Evolutionary conservation across 2,797 vertebrate species (phyloP).

Genomic region (Enteromius radiatus): DNA sequence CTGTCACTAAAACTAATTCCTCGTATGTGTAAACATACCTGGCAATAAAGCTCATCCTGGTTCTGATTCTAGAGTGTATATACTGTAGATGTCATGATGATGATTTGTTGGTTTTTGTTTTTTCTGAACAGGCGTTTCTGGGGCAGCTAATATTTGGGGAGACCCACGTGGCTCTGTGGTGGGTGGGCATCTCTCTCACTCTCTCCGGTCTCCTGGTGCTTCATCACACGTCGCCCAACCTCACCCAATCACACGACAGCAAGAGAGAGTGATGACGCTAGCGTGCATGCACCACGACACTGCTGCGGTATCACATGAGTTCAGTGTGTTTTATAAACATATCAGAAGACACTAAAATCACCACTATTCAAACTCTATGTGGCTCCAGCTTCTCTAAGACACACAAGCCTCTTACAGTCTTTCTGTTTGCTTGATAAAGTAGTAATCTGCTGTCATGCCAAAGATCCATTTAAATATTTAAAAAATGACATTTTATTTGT

Average conservation of each 20-base stretch:
- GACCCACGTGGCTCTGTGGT: slow-evolving; percentile 86
- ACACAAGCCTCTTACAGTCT: neutral
- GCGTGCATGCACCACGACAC: neutral
- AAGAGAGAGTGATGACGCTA: slow-evolving; percentile 66
- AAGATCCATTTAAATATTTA: neutral
- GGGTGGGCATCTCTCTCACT: slow-evolving; percentile 88
- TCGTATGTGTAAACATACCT: too few species aligned
- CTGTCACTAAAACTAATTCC: too few species aligned
- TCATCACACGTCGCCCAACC: slow-evolving; percentile 79
- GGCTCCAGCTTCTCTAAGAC: neutral
- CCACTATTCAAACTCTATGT: neutral
- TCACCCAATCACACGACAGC: slow-evolving; percentile 55
- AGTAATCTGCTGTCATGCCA: slow-evolving; percentile 4
- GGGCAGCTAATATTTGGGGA: slow-evolving; percentile 83
- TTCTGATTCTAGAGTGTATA: too few species aligned
- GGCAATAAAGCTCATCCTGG: too few species aligned
- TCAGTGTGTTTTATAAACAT: neutral
- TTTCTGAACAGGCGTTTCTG: slow-evolving; percentile 74
- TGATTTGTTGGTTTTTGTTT: neutral
- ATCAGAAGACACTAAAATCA: neutral
- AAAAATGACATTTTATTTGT: neutral
- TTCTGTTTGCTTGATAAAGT: too few species aligned
- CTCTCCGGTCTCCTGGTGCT: slow-evolving; percentile 89
- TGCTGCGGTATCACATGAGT: neutral
- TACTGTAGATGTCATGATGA: neutral